Conservation (phyloP, 2,888 invertebrate genomes). For the Chaetogeoica ovagalla region DNA sequence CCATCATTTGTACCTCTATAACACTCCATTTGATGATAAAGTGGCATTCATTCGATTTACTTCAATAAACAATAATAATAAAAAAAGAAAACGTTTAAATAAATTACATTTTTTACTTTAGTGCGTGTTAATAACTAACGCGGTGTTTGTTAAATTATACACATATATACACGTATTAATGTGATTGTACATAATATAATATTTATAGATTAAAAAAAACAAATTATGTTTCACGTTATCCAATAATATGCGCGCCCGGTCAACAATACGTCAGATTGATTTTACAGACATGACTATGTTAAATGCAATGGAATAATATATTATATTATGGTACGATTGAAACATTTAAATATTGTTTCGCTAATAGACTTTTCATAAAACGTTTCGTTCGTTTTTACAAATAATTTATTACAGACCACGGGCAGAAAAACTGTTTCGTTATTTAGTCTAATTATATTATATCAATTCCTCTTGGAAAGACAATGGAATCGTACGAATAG, state of each 20-base stretch:
- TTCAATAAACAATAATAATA: neutral
- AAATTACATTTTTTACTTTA: no score
- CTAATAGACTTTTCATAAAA: neutral
- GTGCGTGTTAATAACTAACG: no score
- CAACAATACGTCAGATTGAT: neutral
- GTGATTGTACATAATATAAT: no score
- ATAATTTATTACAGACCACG: neutral
- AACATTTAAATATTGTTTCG: neutral
- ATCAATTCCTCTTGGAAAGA: constrained; percentile 19
- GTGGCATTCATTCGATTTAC: neutral
- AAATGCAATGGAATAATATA: neutral
- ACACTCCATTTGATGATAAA: no score
- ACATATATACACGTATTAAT: no score
- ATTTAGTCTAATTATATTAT: constrained; percentile 30
- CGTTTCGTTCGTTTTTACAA: neutral
- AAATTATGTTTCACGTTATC: neutral
- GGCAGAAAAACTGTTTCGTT: neutral
- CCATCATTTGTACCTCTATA: no score
- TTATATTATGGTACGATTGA: neutral
- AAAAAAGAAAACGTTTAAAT: neutral
- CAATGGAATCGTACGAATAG: constrained; percentile 19
- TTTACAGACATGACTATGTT: neutral
- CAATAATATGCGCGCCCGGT: neutral
- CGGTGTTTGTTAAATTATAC: no score
- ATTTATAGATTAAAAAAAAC: no score